Evolutionary conservation across 2,113 vertebrate species (phyloP), one percentile per base, ranked within the genome.

Genomic region (Phainopepla nitens): DNA sequence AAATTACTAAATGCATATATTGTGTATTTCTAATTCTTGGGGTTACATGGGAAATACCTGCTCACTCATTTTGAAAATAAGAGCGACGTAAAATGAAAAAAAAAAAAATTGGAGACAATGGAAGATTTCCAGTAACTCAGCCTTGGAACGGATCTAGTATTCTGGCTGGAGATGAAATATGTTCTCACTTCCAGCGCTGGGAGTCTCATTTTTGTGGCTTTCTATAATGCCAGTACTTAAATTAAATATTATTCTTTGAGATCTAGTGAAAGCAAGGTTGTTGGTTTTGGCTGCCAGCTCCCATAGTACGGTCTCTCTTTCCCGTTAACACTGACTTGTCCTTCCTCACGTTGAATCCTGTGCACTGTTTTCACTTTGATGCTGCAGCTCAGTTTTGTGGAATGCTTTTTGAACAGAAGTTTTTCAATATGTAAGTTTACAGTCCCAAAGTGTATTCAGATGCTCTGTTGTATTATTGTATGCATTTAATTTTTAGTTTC

Each of bases 221-320:
- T 96, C 51, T 90, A 24, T 60, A 88, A 93, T 70, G 39, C 35
- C 62, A 71, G 41, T 60, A 82, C 60, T 80, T 94, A 83, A 89
- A 87, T 87, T 82, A 71, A 91, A 94, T 93, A 89, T 89, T 89
- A 90, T 69, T 87, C 50, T 89, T 90, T 92, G 87, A 86, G 90
- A 90, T 66, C 60, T 83, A 88, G 47, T 95, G 92, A 93, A 95
- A 96, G 82, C 22, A 83, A 86, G 44, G 49, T 64, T 96, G 79
- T 92, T 95, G 58, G 24, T 92, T 91, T 96, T 96, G 92, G 82
- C 90, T 89, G 42, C 41, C 14, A 64, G 31, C 19, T 78, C 51
- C 64, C 53, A 20, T 41, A 71, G 44, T 36, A 58, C 1, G 3
- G 54, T 58, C 27, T 49, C 50, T 80, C 78, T 84, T 75, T 72